Base-by-base conservation (phyloP, 2,113 vertebrate species). In the Siniperca chuatsi region DNA sequence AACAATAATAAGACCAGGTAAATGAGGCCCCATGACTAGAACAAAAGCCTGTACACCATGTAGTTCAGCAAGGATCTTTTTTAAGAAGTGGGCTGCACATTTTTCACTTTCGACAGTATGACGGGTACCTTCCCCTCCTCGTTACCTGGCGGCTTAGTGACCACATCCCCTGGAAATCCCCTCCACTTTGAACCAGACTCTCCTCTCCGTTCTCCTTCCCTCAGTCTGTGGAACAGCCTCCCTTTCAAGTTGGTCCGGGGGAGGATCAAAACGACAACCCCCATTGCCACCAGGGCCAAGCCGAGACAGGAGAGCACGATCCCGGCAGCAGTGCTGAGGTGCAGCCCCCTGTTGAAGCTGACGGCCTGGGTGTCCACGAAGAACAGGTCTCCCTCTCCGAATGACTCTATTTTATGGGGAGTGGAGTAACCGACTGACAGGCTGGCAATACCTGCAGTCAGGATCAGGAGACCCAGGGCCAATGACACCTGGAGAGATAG, bases 341-440 rank as follows among this genome's bases (percentile, higher is more conserved):
- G 97, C 9, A 99, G 96, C 33, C 96, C 97, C 44, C 93, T 89
- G 48, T 99, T 99, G 89, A 97, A 97, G 82, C 95, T 96, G 65
- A 97, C 44, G 1, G 98, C 97, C 23, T 85, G 96, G 0, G 89
- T 90, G 93, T 99, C 98, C 60, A 99, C 97, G 35, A 99, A 97
- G 62, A 98, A 91, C 86, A 99, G 96, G 92, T 97, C 97, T 16
- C 97, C 97, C 74, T 97, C 97, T 0, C 97, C 97, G 0, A 99
- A 98, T 0, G 97, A 97, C 95, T 98, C 98, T 0, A 99, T 98
- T 93, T 96, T 98, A 0, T 95, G 95, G 20, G 97, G 95, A 72
- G 97, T 95, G 35, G 97, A 94, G 86, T 96, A 98, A 67, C 97
- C 96, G 58, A 97, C 96, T 0, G 96, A 93, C 55, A 94, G 77